phyloP scores from a whole-genome alignment of 2,797 vertebrate species.

The Gorsachius magnificus region DNA sequence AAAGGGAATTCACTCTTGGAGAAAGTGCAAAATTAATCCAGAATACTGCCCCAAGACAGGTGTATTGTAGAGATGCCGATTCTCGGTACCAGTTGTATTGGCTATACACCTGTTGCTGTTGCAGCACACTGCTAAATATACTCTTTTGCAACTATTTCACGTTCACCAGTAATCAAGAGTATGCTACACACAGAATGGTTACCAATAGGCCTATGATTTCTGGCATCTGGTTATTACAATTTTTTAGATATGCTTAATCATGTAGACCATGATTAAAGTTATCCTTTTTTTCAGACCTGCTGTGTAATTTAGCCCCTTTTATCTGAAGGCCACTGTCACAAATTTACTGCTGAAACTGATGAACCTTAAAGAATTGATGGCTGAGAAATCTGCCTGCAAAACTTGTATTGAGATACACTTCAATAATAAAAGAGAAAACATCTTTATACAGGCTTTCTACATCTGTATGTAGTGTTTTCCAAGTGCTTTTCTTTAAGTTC shows the following conservation, averaged over 20 bases:
- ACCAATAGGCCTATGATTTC: not conserved
- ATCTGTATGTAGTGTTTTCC: not conserved
- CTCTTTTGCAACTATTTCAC: not conserved
- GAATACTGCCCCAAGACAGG: not conserved
- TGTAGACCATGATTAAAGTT: not conserved
- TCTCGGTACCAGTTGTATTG: not conserved
- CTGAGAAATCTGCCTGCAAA: not conserved
- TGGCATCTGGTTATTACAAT: not conserved
- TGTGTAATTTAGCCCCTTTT: constrained; percentile 16
- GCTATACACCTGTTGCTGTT: not conserved
- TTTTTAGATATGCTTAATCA: not conserved
- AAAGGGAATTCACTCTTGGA: not conserved
- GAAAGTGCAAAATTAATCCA: not conserved
- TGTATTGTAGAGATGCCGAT: not conserved
- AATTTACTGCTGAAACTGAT: constrained; percentile 19
- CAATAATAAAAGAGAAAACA: not conserved
- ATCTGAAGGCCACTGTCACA: not conserved
- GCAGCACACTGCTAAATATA: not conserved
- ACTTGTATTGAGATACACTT: not conserved
- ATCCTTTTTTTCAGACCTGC: constrained; percentile 14
- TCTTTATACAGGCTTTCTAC: not conserved
- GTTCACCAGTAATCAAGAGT: not conserved
- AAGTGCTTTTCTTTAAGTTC: not conserved
- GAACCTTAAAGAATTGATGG: constrained; percentile 8
- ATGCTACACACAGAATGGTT: not conserved